These are phyloP conservation scores for Mythimna loreyi DNA, from an alignment of 2,888 invertebrate genomes.

Conservation along the genomic window DNA sequence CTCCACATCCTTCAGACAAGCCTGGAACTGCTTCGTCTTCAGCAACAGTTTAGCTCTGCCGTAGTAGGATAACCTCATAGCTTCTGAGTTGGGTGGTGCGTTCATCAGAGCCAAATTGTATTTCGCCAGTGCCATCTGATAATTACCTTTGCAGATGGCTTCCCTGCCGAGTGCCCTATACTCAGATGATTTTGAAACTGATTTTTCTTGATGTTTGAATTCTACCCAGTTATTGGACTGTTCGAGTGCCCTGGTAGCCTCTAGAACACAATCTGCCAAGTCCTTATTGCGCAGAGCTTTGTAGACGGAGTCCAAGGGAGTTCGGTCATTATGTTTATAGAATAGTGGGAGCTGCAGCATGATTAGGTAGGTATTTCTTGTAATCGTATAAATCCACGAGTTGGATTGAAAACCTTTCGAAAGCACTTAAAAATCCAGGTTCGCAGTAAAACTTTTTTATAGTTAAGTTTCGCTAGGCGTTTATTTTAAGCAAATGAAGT, in stretches of 20 bases:
- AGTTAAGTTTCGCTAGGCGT: no score
- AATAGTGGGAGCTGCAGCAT: slow-evolving; percentile 4
- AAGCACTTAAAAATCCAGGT: no score
- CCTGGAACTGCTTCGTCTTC: not conserved
- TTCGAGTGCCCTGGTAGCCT: not conserved
- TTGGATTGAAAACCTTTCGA: no score
- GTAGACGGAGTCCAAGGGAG: slow-evolving; percentile 7
- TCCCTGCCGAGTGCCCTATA: slow-evolving; percentile 1
- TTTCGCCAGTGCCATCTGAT: slow-evolving; percentile 12
- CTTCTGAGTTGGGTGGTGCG: slow-evolving; percentile 32
- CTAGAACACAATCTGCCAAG: slow-evolving; percentile 28
- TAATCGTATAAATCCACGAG: no score
- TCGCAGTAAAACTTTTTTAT: no score
- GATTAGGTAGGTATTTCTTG: not conserved
- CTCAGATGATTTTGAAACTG: not conserved
- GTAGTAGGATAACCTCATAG: slow-evolving; percentile 32
- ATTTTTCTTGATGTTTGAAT: slow-evolving; percentile 9
- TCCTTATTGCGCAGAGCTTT: slow-evolving; percentile 22
- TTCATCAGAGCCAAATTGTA: slow-evolving; percentile 28
- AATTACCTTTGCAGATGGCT: slow-evolving; percentile 4
- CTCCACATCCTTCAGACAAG: slow-evolving; percentile 35
- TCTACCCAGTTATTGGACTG: not conserved
- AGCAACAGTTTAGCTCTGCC: slow-evolving; percentile 26
- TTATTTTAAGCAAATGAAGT: no score
- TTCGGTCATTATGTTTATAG: not conserved